phyloP scores from a whole-genome alignment of 1,140 invertebrate species.

The Microplitis demolitor region DNA sequence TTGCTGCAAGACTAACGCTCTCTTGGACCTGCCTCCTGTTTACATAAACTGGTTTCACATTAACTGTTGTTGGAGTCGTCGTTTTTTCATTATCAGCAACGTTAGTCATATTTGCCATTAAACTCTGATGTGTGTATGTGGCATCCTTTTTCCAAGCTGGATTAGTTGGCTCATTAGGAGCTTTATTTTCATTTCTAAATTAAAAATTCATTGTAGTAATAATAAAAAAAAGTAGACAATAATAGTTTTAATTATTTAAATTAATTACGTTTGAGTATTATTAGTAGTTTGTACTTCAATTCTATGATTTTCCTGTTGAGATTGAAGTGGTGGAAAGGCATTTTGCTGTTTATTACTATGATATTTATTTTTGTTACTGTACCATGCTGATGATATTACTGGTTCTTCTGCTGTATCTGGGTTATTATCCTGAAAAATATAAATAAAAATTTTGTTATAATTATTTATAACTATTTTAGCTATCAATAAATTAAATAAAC shows the following conservation, averaged over 20 bases:
- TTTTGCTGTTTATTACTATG: constrained; percentile 47
- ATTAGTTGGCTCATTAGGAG: constrained; percentile 50
- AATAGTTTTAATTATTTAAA: constrained; percentile 11
- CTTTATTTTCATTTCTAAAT: constrained; percentile 53
- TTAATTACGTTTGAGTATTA: constrained; percentile 45
- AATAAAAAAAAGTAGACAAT: neutral
- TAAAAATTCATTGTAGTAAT: constrained; percentile 12
- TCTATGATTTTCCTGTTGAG: constrained; percentile 47
- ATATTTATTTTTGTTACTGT: constrained; percentile 56
- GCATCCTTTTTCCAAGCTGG: constrained; percentile 51
- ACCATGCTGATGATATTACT: constrained; percentile 59
- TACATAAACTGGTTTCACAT: constrained; percentile 40
- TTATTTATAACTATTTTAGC: too few relatives aligned
- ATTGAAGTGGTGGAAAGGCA: constrained; percentile 49
- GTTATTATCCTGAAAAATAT: constrained; percentile 31
- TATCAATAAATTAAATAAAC: too few relatives aligned
- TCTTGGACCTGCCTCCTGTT: constrained; percentile 51
- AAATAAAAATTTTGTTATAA: too few relatives aligned
- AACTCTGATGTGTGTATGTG: constrained; percentile 39
- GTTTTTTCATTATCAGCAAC: constrained; percentile 38
- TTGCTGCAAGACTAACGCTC: constrained; percentile 43
- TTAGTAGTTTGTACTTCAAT: constrained; percentile 36
- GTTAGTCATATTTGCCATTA: constrained; percentile 47
- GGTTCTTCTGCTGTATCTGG: constrained; percentile 48
- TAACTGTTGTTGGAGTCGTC: constrained; percentile 41